Base-by-base conservation (phyloP, 1,140 invertebrate species). In the Arctopsyche grandis region DNA sequence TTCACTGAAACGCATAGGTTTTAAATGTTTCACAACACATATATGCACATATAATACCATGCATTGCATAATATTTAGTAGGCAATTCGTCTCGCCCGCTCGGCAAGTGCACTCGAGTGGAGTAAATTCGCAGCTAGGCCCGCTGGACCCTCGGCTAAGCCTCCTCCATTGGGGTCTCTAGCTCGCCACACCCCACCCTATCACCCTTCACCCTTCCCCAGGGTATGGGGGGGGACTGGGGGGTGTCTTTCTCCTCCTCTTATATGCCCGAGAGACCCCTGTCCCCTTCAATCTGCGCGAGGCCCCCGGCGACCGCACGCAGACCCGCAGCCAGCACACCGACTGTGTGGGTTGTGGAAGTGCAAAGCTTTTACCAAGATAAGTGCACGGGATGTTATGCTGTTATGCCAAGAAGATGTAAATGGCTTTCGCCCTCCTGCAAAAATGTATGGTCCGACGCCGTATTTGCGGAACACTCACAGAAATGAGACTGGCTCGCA, bases 91-190 rank as follows among this genome's bases (percentile, higher is more conserved):
- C 29, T 46, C 71, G 71, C 60, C 24, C 70, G 12, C 22, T 29
- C 63, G 24, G 29, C 71, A 29, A 44, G 75, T 77, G 44, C 69
- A 80, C 58, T 70, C 79, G 74, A 63, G 75, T 69, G 75, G 26
- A 77, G 44, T 73, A 71, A 77, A 77, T 73, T 80, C 52, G 48
- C 75, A 71, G 75, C 73, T 73, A 80, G 69, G 71, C 24, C 22
- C 60, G 52, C 14, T 58, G 71, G 71, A 75, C 71, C 71, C 71
- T 75, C 52, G 21, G 44, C 46, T 70, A 43, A 38, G 69, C 26
- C 24, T 75, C 71, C 71, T 14, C 48, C 24, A 24, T 26, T 5
- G 63, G 63, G 21, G 63, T 26, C 24, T 56, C 46, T 44, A 7
- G 10, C 10, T 16, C 9, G n/a, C 44, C 38, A 16, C 46, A 4